phyloP scores from a whole-genome alignment of 1,140 invertebrate species.

The Subanguina moxae region DNA sequence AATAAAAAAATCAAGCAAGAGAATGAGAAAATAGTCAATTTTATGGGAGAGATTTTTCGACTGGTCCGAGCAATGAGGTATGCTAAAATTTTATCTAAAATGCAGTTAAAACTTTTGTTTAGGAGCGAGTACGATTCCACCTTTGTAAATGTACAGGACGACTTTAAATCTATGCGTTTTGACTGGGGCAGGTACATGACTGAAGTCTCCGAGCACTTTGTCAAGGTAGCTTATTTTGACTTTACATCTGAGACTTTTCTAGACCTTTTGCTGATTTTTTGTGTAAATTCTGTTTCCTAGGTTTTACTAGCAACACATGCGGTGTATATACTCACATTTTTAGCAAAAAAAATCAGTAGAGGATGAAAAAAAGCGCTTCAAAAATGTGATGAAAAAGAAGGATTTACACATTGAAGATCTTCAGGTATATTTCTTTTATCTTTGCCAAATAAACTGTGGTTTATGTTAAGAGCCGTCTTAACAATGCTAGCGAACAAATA shows the following conservation, averaged over 20 bases:
- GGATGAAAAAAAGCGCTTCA: neutral
- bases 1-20: conserved; percentile 2
- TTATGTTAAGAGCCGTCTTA: neutral
- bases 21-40: conserved; percentile 1
- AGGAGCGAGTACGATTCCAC: conserved; percentile 3
- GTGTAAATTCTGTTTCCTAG: too few species aligned
- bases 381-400: conserved; percentile 3
- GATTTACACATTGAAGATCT: neutral
- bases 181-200: neutral
- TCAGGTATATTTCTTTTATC: neutral
- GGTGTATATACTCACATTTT: too few species aligned
- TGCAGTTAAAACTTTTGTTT: neutral
- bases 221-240: too few species aligned
- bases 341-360: neutral
- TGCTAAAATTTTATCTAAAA: neutral
- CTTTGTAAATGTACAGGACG: conserved; percentile 2
- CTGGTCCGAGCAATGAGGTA: conserved; percentile 5
- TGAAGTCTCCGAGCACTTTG: neutral
- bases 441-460: neutral
- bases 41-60: conserved; percentile 1
- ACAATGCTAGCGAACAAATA: neutral
- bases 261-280: too few species aligned
- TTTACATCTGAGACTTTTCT: too few species aligned
- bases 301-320: too few species aligned
- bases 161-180: neutral